phyloP scores from a whole-genome alignment of 2,113 vertebrate species.

The Miniopterus natalensis region DNA sequence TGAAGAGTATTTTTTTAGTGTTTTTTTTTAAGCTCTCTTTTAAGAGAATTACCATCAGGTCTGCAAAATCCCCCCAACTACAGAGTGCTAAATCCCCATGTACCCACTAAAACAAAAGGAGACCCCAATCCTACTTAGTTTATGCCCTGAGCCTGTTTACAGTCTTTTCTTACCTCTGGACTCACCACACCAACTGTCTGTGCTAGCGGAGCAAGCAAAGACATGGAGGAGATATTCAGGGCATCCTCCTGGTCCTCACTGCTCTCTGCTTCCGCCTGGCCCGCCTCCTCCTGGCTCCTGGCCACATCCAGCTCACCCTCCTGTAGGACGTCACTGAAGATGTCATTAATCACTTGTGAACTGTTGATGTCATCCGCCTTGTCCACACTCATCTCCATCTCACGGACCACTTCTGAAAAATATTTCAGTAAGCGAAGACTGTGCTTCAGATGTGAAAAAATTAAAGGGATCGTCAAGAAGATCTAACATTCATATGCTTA shows the following conservation, averaged over 20 bases:
- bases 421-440: neutral
- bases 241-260: slow-evolving; percentile 90
- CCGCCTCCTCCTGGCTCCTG: slow-evolving; percentile 83
- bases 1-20: neutral
- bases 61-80: neutral
- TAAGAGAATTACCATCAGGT: neutral
- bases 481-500: neutral
- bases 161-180: slow-evolving; percentile 89
- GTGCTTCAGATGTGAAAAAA: neutral
- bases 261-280: slow-evolving; percentile 85
- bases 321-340: slow-evolving; percentile 93
- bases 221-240: slow-evolving; percentile 99
- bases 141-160: too few relatives aligned
- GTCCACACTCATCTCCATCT: slow-evolving; percentile 88
- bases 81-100: neutral
- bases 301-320: slow-evolving; percentile 87
- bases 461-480: neutral
- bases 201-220: slow-evolving; percentile 94
- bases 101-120: neutral
- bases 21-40: neutral
- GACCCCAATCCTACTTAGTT: neutral
- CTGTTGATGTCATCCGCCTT: slow-evolving; percentile 88
- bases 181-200: slow-evolving; percentile 94
- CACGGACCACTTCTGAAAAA: slow-evolving; percentile 83
- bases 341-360: slow-evolving; percentile 94